These are phyloP conservation scores for Dasysyrphus tricinctus DNA, from an alignment of 2,888 invertebrate species.

Conservation along the genomic window DNA sequence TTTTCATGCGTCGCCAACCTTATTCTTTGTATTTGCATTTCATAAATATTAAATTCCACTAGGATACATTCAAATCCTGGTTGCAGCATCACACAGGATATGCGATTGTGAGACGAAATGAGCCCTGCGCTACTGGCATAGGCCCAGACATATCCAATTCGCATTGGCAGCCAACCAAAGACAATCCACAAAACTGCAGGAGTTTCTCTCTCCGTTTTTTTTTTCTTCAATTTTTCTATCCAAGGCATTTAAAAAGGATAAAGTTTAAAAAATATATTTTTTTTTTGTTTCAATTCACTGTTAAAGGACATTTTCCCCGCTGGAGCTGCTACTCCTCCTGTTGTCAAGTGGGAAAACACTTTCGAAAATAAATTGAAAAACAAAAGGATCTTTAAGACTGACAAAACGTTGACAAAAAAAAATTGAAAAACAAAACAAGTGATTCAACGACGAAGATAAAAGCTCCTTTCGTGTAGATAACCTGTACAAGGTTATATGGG, in stretches of 20 bases:
- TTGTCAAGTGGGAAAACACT: slow-evolving; percentile 74
- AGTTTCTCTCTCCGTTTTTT: neutral
- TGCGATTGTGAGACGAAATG: neutral
- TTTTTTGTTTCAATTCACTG: slow-evolving; percentile 50
- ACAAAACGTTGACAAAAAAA: slow-evolving; percentile 39
- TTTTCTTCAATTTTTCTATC: neutral
- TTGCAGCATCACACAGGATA: slow-evolving; percentile 4
- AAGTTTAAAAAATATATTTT: slow-evolving; percentile 37
- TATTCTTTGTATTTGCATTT: slow-evolving; percentile 74
- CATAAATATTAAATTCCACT: slow-evolving; percentile 75
- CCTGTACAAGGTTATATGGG: slow-evolving; percentile 47
- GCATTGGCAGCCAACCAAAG: slow-evolving; percentile 74
- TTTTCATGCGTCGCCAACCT: slow-evolving; percentile 73
- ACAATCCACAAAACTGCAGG: slow-evolving; percentile 71
- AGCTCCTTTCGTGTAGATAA: slow-evolving; percentile 42
- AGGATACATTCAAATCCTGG: slow-evolving; percentile 60
- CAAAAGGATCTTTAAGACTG: slow-evolving; percentile 65
- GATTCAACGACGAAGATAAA: slow-evolving; percentile 25
- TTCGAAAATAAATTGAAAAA: slow-evolving; percentile 72
- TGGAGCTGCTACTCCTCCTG: neutral
- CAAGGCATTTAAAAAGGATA: slow-evolving; percentile 52
- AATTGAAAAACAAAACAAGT: slow-evolving; percentile 23
- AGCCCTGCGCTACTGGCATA: slow-evolving; percentile 42
- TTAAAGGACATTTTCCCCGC: slow-evolving; percentile 51
- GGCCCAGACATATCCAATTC: slow-evolving; percentile 73